A percentile compares a stretch with the other conserved stretches of the same genome.
Evolutionary conservation across 2,888 invertebrate species (phyloP).

Genomic region (Drosophila colorata): DNA sequence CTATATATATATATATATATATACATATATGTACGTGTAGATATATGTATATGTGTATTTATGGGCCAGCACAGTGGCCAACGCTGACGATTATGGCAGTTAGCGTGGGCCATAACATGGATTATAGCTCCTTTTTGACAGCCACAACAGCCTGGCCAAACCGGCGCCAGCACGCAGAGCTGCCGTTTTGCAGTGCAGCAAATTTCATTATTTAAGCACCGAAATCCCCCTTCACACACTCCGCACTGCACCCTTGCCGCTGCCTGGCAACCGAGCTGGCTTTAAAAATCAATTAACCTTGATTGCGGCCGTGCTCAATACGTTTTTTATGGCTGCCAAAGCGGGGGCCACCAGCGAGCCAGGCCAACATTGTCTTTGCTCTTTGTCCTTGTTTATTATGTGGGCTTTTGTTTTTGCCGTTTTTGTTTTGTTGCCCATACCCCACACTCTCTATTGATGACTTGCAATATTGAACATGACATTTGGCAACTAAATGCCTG

Average conservation of each 20-base stretch:
- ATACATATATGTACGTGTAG: background rate
- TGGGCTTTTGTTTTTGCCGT: slow-evolving; percentile 8
- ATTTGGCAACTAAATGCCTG: slow-evolving; percentile 53
- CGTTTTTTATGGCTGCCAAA: slow-evolving; percentile 27
- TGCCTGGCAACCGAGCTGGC: slow-evolving; percentile 41
- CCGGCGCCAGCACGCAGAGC: slow-evolving; percentile 41
- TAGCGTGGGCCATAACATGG: slow-evolving; percentile 67
- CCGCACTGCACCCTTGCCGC: background rate
- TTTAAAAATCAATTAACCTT: slow-evolving; percentile 83
- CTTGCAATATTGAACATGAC: slow-evolving; percentile 76
- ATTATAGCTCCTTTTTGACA: slow-evolving; percentile 72
- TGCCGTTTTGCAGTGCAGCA: slow-evolving; percentile 46
- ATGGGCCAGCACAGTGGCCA: slow-evolving; percentile 42
- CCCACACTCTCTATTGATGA: slow-evolving; percentile 69
- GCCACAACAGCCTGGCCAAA: slow-evolving; percentile 48
- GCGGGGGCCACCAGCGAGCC: slow-evolving; percentile 9
- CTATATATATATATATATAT: slow-evolving; percentile 19
- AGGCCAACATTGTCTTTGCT: slow-evolving; percentile 44
- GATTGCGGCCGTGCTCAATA: slow-evolving; percentile 70
- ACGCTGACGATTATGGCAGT: slow-evolving; percentile 73
- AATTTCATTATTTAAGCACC: slow-evolving; percentile 69
- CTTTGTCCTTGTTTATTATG: slow-evolving; percentile 65
- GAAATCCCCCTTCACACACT: background rate
- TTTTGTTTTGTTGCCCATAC: slow-evolving; percentile 30
- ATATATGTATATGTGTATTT: slow-evolving; percentile 36